Percentiles rank a stretch among this genome's conserved stretches.
phyloP scores from a whole-genome alignment of 2,888 invertebrate species.

The Diaphora mendica region DNA sequence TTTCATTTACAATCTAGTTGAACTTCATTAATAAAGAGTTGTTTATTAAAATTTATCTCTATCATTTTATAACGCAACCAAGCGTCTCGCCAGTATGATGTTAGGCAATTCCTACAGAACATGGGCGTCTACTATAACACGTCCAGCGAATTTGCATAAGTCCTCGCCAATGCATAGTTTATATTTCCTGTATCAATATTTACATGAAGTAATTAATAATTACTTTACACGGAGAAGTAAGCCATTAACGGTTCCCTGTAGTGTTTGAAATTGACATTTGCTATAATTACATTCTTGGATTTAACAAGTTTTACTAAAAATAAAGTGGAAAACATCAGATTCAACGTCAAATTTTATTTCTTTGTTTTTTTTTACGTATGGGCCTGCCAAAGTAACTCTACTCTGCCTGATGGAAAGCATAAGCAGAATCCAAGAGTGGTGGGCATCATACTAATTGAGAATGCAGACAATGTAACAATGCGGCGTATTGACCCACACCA shows the following conservation, averaged over 20 bases:
- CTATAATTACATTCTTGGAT: neutral
- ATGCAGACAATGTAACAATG: too few relatives aligned
- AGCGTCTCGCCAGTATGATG: neutral
- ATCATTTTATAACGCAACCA: neutral
- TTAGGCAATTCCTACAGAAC: neutral
- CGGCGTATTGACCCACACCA: too few relatives aligned
- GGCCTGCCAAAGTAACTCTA: too few relatives aligned
- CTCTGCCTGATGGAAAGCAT: too few relatives aligned
- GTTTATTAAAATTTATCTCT: neutral
- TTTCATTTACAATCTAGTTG: too few relatives aligned
- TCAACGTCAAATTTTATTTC: too few relatives aligned
- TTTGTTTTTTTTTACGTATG: too few relatives aligned
- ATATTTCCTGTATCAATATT: slow-evolving; percentile 11
- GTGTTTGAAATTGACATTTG: neutral
- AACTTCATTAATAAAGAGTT: too few relatives aligned
- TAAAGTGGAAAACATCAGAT: neutral
- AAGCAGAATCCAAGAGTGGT: too few relatives aligned
- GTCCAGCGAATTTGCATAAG: neutral
- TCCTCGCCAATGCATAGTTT: slow-evolving; percentile 37
- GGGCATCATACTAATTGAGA: too few relatives aligned
- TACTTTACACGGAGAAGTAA: neutral
- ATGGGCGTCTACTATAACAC: neutral
- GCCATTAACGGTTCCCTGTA: neutral
- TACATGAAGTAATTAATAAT: neutral
- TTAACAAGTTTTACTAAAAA: neutral